Conservation (phyloP, 2,888 invertebrate genomes). For the Auanema freiburgensis region DNA sequence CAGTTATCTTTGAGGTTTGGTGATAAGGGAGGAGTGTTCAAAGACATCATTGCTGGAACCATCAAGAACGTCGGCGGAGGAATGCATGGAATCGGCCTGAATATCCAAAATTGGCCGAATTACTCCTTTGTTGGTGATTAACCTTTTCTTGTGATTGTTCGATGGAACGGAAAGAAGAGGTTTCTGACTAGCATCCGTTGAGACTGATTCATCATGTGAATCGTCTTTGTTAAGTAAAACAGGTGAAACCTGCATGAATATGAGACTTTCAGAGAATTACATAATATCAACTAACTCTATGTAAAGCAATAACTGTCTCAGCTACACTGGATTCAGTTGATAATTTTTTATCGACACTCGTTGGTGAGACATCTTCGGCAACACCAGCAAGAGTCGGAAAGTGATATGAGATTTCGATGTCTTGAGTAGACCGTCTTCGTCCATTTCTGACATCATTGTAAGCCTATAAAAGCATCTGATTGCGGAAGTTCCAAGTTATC, state of each 20-base stretch:
- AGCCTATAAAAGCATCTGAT: slow-evolving; percentile 19
- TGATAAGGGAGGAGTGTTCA: slow-evolving; percentile 46
- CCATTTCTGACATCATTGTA: slow-evolving; percentile 41
- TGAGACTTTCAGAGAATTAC: neutral
- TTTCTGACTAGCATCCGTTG: slow-evolving; percentile 40
- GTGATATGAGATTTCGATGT: slow-evolving; percentile 2
- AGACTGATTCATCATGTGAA: slow-evolving; percentile 40
- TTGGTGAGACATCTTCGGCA: slow-evolving; percentile 19
- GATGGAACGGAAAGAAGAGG: slow-evolving; percentile 31
- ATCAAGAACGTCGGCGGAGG: slow-evolving; percentile 50
- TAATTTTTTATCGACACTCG: slow-evolving; percentile 27
- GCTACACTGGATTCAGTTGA: slow-evolving; percentile 41
- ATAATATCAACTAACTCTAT: slow-evolving; percentile 1
- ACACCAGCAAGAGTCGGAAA: slow-evolving; percentile 16
- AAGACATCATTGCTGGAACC: slow-evolving; percentile 51
- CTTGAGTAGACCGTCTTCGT: slow-evolving; percentile 25
- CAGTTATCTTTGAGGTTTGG: slow-evolving; percentile 23
- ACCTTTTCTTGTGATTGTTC: slow-evolving; percentile 25
- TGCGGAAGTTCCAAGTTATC: neutral
- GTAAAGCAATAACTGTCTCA: slow-evolving; percentile 41
- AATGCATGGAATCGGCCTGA: slow-evolving; percentile 26
- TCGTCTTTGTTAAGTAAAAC: slow-evolving; percentile 33
- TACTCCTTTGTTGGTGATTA: neutral
- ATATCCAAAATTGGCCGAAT: neutral
- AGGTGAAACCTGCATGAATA: slow-evolving; percentile 19